These are phyloP conservation scores for Anoplius nigerrimus DNA, from an alignment of 2,888 invertebrate species.

Conservation along the genomic window DNA sequence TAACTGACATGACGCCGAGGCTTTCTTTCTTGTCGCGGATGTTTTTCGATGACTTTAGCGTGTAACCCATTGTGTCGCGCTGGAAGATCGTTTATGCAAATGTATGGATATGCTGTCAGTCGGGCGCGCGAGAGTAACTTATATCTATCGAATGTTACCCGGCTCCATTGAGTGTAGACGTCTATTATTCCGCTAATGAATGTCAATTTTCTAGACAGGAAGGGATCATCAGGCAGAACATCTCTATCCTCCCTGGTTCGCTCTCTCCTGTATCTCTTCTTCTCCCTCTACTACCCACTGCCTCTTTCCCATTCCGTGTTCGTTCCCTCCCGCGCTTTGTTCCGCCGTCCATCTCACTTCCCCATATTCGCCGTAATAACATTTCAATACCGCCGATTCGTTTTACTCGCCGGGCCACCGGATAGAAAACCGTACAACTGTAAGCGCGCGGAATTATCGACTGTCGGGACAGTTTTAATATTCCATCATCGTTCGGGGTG, in stretches of 20 bases:
- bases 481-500: no score
- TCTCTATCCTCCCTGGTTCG: neutral
- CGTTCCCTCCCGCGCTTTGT: neutral
- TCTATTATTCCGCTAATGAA: constrained; percentile 6
- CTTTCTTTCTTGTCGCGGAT: no score
- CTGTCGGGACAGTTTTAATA: no score
- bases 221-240: neutral
- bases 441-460: no score
- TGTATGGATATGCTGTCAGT: no score
- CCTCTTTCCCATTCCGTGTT: neutral
- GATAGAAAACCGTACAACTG: no score
- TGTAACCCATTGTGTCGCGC: no score
- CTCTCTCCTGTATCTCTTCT: neutral
- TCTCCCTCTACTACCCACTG: neutral
- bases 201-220: constrained; percentile 1
- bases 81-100: no score
- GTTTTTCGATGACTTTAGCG: no score
- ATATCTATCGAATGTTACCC: neutral
- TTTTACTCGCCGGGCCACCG: no score
- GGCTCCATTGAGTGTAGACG: neutral
- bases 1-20: no score
- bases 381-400: no score
- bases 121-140: neutral
- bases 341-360: neutral
- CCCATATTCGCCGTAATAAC: neutral